Base-by-base conservation (phyloP, 2,888 invertebrate species). In the Melipona beecheii region DNA sequence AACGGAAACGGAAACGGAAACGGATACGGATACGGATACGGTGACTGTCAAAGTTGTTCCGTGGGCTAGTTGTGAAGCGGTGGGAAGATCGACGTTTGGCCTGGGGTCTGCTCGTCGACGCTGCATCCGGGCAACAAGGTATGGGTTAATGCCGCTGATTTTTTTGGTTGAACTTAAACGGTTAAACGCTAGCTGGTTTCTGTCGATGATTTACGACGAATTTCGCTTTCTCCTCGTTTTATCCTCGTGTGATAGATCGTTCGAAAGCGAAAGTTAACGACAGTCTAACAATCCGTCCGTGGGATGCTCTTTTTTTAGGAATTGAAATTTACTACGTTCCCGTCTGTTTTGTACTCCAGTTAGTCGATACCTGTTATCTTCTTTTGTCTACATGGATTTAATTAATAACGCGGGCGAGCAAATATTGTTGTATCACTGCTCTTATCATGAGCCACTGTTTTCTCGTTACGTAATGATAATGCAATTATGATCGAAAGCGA, bases 51-150 rank as follows among this genome's bases (percentile, higher is more conserved):
- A 60, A 68, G 78, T 87, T 87, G 81, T 81, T 69, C 64, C 86
- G 91, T 89, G 88, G 84, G 64, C 74, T 85, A 90, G 87, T 91
- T 87, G 69, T 79, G 43, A 86, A 88, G 85, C 87, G 84, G 77
- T 82, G 78, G 76, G 69, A 68, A 69, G 71, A 68, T 69, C 62
- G 71, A 52, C 49, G 71, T 75, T 60, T 49, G 62, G 21, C 68
- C 76, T 56, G 21, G 62, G 21, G 62, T 43, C 77, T 76, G 78
- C 49, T 62, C 77, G 69, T 15, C 31, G 27, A 27, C 68, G 65
- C 56, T 77, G 68, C 75, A 56, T 68, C 72, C 27, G 65, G 64
- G 50, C 24, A 81, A 81, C 70, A 82, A 90, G 86, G 90, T 87
- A 90, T 85, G 86, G 75, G 54, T 66, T 31, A 64, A 65, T 75